Conservation (phyloP, 2,888 invertebrate genomes). For the Tenodera sinensis region DNA sequence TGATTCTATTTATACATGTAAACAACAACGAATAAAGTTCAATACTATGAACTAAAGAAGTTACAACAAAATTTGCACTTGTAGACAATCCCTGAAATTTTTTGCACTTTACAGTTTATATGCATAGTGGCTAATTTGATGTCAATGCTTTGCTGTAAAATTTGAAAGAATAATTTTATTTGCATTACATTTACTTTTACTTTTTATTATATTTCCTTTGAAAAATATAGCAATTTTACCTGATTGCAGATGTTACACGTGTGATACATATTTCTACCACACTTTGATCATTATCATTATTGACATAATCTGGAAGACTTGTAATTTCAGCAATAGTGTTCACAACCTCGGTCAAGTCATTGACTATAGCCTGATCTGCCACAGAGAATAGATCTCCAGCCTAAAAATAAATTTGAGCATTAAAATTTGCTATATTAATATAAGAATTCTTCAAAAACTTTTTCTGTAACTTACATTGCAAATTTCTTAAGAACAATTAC, state of each 20-base stretch:
- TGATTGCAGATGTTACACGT: conserved; percentile 82
- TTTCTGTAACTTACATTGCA: no score
- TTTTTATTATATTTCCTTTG: not conserved
- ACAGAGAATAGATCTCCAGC: conserved; percentile 90
- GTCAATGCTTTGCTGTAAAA: not conserved
- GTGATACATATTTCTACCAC: conserved; percentile 94
- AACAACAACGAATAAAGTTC: no score
- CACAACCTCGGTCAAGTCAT: conserved; percentile 80
- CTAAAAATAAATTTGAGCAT: conserved; percentile 41
- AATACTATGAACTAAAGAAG: no score
- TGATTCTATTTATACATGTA: no score
- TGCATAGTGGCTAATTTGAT: no score
- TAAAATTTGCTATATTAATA: no score
- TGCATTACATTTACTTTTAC: no score
- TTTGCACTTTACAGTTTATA: no score
- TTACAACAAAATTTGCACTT: no score
- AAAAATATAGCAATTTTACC: conserved; percentile 44
- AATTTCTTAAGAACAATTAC: no score
- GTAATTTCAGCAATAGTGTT: conserved; percentile 69
- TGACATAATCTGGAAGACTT: conserved; percentile 75
- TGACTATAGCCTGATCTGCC: conserved; percentile 79
- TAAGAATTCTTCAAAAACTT: no score
- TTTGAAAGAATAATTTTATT: not conserved
- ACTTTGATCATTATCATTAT: conserved; percentile 88
- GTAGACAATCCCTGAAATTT: no score